Percentiles rank a stretch among this genome's conserved stretches.
Evolutionary conservation across 2,888 invertebrate genomes (phyloP).

Genomic region (Pedicia rivosa): DNA sequence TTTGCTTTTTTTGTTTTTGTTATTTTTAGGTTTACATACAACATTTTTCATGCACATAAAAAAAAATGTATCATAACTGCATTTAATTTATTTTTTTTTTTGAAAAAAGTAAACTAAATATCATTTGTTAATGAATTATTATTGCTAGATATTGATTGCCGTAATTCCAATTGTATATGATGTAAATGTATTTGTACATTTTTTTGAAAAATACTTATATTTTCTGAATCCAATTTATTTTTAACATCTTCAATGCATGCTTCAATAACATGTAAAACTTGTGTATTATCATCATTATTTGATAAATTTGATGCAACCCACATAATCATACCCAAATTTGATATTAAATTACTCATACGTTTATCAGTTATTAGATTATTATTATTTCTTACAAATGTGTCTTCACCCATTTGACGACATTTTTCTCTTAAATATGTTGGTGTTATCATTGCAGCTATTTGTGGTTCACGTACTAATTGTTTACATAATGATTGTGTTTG

Average conservation of each 20-base stretch:
- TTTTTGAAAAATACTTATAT: conserved; percentile 67
- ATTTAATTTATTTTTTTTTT: too few relatives aligned
- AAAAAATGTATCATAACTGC: too few relatives aligned
- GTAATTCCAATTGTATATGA: conserved; percentile 24
- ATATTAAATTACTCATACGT: conserved; percentile 60
- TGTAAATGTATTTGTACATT: conserved; percentile 78
- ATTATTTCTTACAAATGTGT: conserved; percentile 61
- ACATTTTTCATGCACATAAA: too few relatives aligned
- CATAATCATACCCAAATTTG: conserved; percentile 78
- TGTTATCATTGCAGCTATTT: conserved; percentile 70
- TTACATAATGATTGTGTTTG: conserved; percentile 72
- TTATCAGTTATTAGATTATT: conserved; percentile 39
- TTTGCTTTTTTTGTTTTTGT: too few relatives aligned
- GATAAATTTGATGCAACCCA: conserved; percentile 32
- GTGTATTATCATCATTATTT: conserved; percentile 62
- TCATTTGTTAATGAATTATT: too few relatives aligned
- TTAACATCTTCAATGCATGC: conserved; percentile 85
- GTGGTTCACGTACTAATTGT: conserved; percentile 77
- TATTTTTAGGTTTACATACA: too few relatives aligned
- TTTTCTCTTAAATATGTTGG: conserved; percentile 78
- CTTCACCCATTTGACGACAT: conserved; percentile 69
- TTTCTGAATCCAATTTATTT: conserved; percentile 54
- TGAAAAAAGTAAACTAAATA: too few relatives aligned
- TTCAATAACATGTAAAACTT: conserved; percentile 77
- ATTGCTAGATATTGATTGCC: conserved; percentile 12